Percentiles rank a stretch among this genome's conserved stretches.
Evolutionary conservation across 2,888 invertebrate genomes (phyloP).

Genomic region (Drosophila tripunctata): DNA sequence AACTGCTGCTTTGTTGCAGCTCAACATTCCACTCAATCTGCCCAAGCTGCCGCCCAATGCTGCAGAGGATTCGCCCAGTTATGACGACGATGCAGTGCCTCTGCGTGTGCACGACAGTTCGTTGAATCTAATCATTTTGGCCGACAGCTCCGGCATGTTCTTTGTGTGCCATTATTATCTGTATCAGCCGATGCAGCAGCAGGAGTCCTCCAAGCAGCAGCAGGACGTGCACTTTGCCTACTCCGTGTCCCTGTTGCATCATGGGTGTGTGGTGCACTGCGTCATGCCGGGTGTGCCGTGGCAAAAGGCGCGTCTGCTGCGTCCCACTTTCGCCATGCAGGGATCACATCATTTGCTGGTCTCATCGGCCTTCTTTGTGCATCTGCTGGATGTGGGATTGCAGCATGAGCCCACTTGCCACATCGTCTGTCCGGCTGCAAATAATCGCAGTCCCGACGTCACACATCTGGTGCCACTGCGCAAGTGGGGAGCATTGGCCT

Average conservation of each 20-base stretch:
- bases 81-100: conserved; percentile 92
- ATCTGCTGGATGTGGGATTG: conserved; percentile 92
- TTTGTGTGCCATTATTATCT: conserved; percentile 93
- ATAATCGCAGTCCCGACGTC: conserved; percentile 83
- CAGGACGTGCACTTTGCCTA: conserved; percentile 91
- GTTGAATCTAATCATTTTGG: conserved; percentile 91
- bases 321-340: conserved; percentile 91
- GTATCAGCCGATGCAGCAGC: conserved; percentile 88
- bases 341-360: conserved; percentile 92
- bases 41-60: conserved; percentile 87
- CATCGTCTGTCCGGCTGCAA: conserved; percentile 87
- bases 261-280: conserved; percentile 92
- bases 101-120: conserved; percentile 92
- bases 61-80: conserved; percentile 85
- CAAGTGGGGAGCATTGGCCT: conserved; percentile 83
- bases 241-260: conserved; percentile 92
- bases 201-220: conserved; percentile 60
- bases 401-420: conserved; percentile 94
- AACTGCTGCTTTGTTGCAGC: conserved; percentile 84
- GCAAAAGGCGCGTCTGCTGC: conserved; percentile 90
- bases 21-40: conserved; percentile 93
- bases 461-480: conserved; percentile 88
- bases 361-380: conserved; percentile 92
- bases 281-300: conserved; percentile 92
- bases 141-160: conserved; percentile 90